Base-by-base conservation (phyloP, 2,113 vertebrate species). In the Pandion haliaetus region DNA sequence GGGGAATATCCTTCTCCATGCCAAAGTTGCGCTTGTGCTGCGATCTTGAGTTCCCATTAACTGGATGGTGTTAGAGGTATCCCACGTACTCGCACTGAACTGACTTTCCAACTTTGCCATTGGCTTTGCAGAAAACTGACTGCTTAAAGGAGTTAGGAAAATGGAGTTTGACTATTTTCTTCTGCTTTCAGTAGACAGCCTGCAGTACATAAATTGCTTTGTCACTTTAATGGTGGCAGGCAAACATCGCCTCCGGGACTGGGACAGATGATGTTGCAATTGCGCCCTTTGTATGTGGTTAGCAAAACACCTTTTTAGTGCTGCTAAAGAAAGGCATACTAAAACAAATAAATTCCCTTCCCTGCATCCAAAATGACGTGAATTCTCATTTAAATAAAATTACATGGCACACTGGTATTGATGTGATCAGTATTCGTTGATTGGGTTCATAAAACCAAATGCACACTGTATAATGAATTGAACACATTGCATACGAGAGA, bases 361-460 rank as follows among this genome's bases (percentile, higher is more conserved):
- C n/a, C 78, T 87, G 91, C 93, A 95, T 94, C 70, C 66, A 76
- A 9, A 93, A 91, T 45, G 42, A 70, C 82, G 85, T 28, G 57
- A 86, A 69, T 88, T 93, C 95, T 96, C 91, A 94, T 96, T 96
- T 97, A 76, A 96, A 95, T 95, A 95, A 95, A 96, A 96, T 88
- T 91, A 74, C 91, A 44, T 31, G 91, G 94, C 95, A 82, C 16
- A 3, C 54, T 90, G 91, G 66, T 91, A 66, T 89, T 91, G 94
- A 87, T 97, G 91, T 82, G 95, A 97, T 96, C 94, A 82, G 84
- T 95, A 13, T 87, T 96, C 2, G 9, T 31, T 94, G 94, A 95
- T 94, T 96, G 91, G 81, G 74, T 95, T 95, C 94, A 88, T 96
- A 90, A 97, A 96, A 96, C 81, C 94, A 42, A 89, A 42, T 42